Evolutionary conservation across 2,797 vertebrate genomes (phyloP), one percentile per base, ranked within the genome.

Genomic region (Phoeniculus purpureus): DNA sequence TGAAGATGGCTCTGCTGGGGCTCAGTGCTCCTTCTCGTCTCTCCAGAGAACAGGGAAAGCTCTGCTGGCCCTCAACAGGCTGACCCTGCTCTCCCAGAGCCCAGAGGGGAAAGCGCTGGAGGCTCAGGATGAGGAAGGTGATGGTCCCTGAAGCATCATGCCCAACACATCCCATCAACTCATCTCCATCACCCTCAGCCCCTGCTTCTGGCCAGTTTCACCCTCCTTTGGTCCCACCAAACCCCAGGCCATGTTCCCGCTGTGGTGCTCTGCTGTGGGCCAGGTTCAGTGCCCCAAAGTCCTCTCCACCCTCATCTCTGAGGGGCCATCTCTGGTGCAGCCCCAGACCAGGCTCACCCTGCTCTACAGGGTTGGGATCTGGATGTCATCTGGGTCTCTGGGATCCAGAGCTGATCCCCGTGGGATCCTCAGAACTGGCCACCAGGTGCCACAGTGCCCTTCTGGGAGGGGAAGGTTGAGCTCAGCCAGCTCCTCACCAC

Each of bases 31-130:
- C 1, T 83, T 55, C 47, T 70, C 29, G 59, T 55, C 31, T 54
- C 45, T 75, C 26, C 80, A 97, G 97, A 97, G 96, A 97, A 97
- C 96, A 12, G 98, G 98, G 7, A 98, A 98, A 95, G 98, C 98
- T 52, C 92, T 99, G 91, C 95, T 98, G 81, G 98, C 98, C 25
- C 96, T 99, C 74, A 98, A 98, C 92, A 98, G 98, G 93, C 97
- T 99, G 98, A 95, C 98, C 47, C 70, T 98, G 55, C 96, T 98
- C 77, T 98, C 98, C 45, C 94, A 90, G 80, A 98, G 93, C 92
- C 47, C 25, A 0, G 98, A 98, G 8, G 92, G 66, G 83, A 91
- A 45, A 65, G 40, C 0, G 0, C 3, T 84, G 10, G 85, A 81
- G 61, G 85, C 96, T 54, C 93, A 76, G 80, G 97, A 96, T 10